phyloP scores from a whole-genome alignment of 1,140 invertebrate genomes.

The Hetaerina americana region DNA sequence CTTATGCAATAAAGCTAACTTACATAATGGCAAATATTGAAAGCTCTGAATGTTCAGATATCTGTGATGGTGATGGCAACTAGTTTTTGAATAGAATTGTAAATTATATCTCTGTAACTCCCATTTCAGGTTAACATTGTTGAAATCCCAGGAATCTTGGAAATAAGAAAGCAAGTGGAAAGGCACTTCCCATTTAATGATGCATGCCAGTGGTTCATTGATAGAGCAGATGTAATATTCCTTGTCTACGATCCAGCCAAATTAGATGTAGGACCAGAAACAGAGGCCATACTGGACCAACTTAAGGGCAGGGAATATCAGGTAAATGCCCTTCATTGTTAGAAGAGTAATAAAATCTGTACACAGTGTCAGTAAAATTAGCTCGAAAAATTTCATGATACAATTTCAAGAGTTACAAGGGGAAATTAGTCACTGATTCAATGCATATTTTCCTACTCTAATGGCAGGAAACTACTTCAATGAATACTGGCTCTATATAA shows the following conservation, averaged over 20 bases:
- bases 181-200: constrained; percentile 89
- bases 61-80: no score
- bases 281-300: constrained; percentile 84
- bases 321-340: constrained; percentile 33
- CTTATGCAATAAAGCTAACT: no score
- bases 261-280: constrained; percentile 86
- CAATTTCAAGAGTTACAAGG: no score
- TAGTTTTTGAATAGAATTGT: no score
- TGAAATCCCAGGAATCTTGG: constrained; percentile 89
- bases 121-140: constrained; percentile 76
- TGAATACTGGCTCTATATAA: not conserved
- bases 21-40: no score
- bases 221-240: constrained; percentile 88
- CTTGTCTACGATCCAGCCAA: constrained; percentile 90
- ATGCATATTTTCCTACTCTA: no score
- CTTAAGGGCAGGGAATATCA: constrained; percentile 85
- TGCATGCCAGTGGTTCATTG: constrained; percentile 93
- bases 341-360: no score
- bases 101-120: not conserved
- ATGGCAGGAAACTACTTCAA: not conserved
- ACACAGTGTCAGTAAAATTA: no score
- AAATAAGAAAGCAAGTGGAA: constrained; percentile 85
- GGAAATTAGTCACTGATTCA: no score
- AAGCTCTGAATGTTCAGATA: no score
- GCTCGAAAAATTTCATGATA: no score